A percentile compares a stretch with the other conserved stretches of the same genome.
These are phyloP conservation scores for Spondyliosoma cantharus DNA, from an alignment of 2,797 vertebrate genomes.

Conservation along the genomic window DNA sequence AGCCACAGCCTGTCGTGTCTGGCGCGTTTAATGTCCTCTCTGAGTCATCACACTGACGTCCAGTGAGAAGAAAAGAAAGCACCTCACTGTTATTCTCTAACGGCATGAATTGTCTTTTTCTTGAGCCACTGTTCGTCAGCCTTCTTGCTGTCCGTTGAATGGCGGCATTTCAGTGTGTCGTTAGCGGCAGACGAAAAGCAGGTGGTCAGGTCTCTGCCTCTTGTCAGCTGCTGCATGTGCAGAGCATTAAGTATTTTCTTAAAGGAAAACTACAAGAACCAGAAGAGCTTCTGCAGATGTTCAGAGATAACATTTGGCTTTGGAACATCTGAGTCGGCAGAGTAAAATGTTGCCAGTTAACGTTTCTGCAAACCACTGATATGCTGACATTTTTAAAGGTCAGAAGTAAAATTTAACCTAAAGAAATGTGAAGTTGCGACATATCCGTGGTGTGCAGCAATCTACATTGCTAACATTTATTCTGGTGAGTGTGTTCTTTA, in stretches of 20 bases:
- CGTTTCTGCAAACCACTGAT: neutral
- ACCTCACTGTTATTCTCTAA: constrained; percentile 27
- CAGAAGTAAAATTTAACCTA: too few relatives aligned
- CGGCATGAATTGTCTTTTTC: constrained; percentile 48
- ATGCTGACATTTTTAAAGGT: too few relatives aligned
- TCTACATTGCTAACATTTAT: too few relatives aligned
- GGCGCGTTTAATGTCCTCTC: neutral
- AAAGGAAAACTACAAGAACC: neutral
- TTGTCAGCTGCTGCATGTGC: constrained; percentile 29
- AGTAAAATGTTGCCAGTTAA: too few relatives aligned
- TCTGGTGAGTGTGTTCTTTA: too few relatives aligned
- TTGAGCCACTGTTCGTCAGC: constrained; percentile 18
- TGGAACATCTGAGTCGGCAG: neutral
- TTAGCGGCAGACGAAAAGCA: constrained; percentile 51
- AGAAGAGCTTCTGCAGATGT: neutral
- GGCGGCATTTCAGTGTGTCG: constrained; percentile 27
- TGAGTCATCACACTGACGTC: constrained; percentile 23
- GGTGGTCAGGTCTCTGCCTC: constrained; percentile 49
- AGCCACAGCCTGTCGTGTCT: constrained; percentile 33
- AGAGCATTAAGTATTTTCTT: neutral
- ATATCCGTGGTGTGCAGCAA: too few relatives aligned
- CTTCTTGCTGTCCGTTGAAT: constrained; percentile 32
- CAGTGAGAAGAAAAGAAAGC: constrained; percentile 27
- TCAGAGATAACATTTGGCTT: constrained; percentile 14
- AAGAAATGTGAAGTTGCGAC: too few relatives aligned